phyloP scores from a whole-genome alignment of 2,888 invertebrate genomes.

The Conchocele bisecta region DNA sequence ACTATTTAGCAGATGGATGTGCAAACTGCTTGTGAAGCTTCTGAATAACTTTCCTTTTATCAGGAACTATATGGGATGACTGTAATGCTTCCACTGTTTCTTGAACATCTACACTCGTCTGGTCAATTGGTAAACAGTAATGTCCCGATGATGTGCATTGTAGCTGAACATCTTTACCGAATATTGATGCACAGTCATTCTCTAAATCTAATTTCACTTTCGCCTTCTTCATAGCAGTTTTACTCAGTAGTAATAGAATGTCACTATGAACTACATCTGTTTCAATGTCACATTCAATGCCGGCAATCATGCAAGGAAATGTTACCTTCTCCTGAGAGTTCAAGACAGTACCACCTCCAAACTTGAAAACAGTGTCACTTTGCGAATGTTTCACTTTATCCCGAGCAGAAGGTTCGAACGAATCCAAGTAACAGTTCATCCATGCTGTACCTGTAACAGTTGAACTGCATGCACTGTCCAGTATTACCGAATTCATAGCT shows the following conservation, averaged over 20 bases:
- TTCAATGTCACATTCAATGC: constrained; percentile 24
- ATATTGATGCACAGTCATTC: too few species aligned
- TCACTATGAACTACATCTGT: constrained; percentile 45
- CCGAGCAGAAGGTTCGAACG: constrained; percentile 9
- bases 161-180: constrained; percentile 42
- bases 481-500: constrained; percentile 34
- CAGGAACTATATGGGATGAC: neutral
- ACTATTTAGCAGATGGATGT: constrained; percentile 46
- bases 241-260: constrained; percentile 39
- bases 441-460: constrained; percentile 46
- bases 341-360: constrained; percentile 46
- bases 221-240: constrained; percentile 45
- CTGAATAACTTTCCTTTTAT: constrained; percentile 12
- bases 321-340: constrained; percentile 28
- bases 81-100: constrained; percentile 10
- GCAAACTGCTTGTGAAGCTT: constrained; percentile 59
- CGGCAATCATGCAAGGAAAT: constrained; percentile 43
- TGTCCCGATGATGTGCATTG: constrained; percentile 45
- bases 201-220: too few species aligned
- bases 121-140: constrained; percentile 49
- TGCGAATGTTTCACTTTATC: constrained; percentile 16
- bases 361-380: constrained; percentile 36
- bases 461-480: constrained; percentile 47
- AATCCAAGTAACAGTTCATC: constrained; percentile 41
- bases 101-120: constrained; percentile 12